Evolutionary conservation across 2,888 invertebrate species (phyloP).

Genomic region (Carpatolechia fugitivella): DNA sequence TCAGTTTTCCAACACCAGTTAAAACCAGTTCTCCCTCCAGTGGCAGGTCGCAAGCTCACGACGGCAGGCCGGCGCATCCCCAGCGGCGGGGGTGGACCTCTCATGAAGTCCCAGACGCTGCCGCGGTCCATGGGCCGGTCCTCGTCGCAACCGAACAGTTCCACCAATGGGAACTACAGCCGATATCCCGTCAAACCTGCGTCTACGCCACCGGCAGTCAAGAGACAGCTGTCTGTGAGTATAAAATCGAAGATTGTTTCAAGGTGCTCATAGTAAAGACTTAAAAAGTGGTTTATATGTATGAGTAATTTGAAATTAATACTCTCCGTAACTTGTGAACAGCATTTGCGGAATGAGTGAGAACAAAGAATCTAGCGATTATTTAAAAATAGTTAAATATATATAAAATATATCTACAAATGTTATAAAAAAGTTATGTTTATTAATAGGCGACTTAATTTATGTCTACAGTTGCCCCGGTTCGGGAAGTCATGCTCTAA

Average conservation of each 20-base stretch:
- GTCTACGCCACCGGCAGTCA: constrained; percentile 92
- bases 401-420: no score
- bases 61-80: constrained; percentile 85
- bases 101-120: constrained; percentile 91
- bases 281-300: no score
- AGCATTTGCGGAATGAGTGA: no score
- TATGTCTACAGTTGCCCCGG: no score
- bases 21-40: constrained; percentile 55
- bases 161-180: constrained; percentile 59
- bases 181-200: constrained; percentile 82
- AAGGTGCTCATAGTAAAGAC: no score
- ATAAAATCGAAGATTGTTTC: not conserved
- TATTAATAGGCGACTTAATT: no score
- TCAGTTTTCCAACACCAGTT: not conserved
- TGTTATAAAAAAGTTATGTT: no score
- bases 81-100: constrained; percentile 81
- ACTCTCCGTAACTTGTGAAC: no score
- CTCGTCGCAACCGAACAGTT: constrained; percentile 76
- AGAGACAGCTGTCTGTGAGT: constrained; percentile 86
- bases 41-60: constrained; percentile 89
- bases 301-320: no score
- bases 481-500: no score
- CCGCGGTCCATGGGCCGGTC: constrained; percentile 90
- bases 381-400: no score
- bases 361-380: no score